phyloP scores from a whole-genome alignment of 1,140 invertebrate genomes.

The Sycophila sp. region DNA sequence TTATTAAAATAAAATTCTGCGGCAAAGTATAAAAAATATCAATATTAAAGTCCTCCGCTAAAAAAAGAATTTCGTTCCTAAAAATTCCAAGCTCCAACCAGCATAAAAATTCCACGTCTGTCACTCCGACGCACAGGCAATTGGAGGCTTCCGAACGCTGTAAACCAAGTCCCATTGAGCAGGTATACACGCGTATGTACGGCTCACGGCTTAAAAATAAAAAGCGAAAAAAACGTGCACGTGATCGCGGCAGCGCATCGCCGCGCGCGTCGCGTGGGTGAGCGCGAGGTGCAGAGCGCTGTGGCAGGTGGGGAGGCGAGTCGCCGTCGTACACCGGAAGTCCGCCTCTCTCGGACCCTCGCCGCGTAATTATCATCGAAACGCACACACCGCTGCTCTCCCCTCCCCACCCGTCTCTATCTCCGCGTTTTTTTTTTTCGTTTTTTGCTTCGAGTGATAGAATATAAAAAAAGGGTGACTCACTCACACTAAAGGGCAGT shows the following conservation, averaged over 20 bases:
- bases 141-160: no score
- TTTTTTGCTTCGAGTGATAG: no score
- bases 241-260: background rate
- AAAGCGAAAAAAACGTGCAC: background rate
- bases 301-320: no score
- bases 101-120: no score
- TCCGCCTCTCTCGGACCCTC: slow-evolving; percentile 58
- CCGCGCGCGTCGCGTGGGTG: slow-evolving; percentile 1
- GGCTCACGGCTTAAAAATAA: background rate
- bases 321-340: slow-evolving; percentile 49
- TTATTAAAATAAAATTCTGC: no score
- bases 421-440: no score
- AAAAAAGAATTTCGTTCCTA: no score
- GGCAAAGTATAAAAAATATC: no score
- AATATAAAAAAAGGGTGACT: no score
- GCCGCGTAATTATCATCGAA: slow-evolving; percentile 57
- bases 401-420: background rate
- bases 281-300: background rate
- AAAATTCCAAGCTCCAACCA: no score
- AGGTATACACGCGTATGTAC: background rate
- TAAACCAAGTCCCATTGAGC: background rate
- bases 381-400: background rate
- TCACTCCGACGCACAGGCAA: background rate
- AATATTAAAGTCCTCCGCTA: no score
- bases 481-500: background rate